Base-by-base conservation (phyloP, 2,113 vertebrate species). In the Poecilia latipinna region DNA sequence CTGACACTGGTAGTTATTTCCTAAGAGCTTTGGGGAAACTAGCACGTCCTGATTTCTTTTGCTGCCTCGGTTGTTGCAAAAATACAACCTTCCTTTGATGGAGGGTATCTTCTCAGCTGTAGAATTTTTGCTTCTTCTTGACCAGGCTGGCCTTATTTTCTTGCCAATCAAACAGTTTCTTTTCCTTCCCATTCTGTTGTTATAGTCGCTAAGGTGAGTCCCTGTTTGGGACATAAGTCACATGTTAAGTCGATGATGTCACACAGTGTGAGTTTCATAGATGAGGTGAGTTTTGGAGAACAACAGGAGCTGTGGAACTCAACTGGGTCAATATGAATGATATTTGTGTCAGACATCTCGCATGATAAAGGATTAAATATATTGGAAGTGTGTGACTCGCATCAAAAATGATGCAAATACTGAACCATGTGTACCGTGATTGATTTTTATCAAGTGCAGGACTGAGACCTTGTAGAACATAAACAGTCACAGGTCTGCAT, bases 1-100 rank as follows among this genome's bases (percentile, higher is more conserved):
- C 65, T 80, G 85, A 78, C 81, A 72, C 73, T 13, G 11, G 73
- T 63, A 78, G 74, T 65, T 64, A 61, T 62, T 68, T 12, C 0
- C n/a, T 33, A 37, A 62, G 48, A 74, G 65, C 37, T 60, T 66
- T 48, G 71, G 33, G 15, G 28, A 64, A 35, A 65, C 48, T 51
- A 51, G 70, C 33, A 62, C 48, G 70, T 19, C 24, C 28, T 60
- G 63, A 63, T 79, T 75, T 71, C 48, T 77, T 37, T 65, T 65
- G 44, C 51, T 48, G 37, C 68, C 11, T 75, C 70, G 32, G 26
- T 22, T 24, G 3, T 31, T 61, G 35, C 65, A 42, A 71, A 37
- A 65, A 66, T 64, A 26, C 61, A 65, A 42, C 22, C 8, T 10
- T n/a, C 51, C 13, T 44, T 51, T 51, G 48, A 5, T 24, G 19